A percentile compares a stretch with the other conserved stretches of the same genome.
Evolutionary conservation across 2,113 vertebrate species (phyloP).

Genomic region (Murina feae): DNA sequence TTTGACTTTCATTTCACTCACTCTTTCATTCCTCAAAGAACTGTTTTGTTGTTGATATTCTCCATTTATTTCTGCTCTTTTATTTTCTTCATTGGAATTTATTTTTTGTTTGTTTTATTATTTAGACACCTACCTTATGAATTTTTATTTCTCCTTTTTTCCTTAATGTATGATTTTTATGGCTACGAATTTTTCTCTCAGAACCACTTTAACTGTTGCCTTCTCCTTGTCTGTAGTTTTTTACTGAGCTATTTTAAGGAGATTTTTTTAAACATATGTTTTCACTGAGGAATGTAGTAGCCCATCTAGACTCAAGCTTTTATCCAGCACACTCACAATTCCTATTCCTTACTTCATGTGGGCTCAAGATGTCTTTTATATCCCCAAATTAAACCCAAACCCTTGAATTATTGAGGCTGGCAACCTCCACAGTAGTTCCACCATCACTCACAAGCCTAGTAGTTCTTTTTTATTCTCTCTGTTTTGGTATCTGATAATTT

Average conservation of each 20-base stretch:
- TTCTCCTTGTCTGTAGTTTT: background rate
- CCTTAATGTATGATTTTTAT: background rate
- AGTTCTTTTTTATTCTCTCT: background rate
- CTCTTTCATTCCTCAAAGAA: background rate
- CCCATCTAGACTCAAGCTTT: background rate
- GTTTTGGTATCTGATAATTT: background rate
- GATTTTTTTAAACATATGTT: background rate
- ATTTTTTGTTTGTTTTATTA: conserved; percentile 4
- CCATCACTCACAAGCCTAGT: background rate
- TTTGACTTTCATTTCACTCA: background rate
- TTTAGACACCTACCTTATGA: background rate
- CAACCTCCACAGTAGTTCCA: background rate
- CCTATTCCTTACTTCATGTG: background rate
- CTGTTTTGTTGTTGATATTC: background rate
- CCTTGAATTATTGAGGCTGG: background rate
- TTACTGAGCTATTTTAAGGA: background rate
- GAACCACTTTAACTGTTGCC: background rate
- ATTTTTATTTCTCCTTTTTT: background rate
- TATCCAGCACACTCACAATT: background rate
- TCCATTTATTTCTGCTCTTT: background rate
- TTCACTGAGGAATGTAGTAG: background rate
- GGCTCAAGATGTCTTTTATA: background rate
- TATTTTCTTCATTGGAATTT: background rate
- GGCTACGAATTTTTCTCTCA: background rate
- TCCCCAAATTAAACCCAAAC: background rate